A percentile compares a stretch with the other conserved stretches of the same genome.
Conservation (phyloP, 2,888 invertebrate species). For the Nymphalis polychloros region DNA sequence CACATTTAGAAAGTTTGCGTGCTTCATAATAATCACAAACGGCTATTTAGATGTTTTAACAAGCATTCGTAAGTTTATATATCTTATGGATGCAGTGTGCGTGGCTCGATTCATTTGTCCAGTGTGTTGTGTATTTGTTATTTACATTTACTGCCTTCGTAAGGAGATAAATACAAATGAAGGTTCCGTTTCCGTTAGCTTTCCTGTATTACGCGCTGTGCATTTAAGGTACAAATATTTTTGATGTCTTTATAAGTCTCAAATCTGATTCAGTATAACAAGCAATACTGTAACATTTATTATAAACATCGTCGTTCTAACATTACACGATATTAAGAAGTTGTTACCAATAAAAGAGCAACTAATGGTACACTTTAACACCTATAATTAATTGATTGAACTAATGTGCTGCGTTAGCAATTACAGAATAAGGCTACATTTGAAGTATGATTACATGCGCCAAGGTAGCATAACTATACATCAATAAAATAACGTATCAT, state of each 20-base stretch:
- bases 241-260: background rate
- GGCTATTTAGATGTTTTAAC: conserved; percentile 61
- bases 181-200: conserved; percentile 30
- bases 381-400: conserved; percentile 29
- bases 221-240: conserved; percentile 10
- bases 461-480: background rate
- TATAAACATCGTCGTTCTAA: background rate
- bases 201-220: conserved; percentile 25
- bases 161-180: conserved; percentile 23
- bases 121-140: conserved; percentile 16
- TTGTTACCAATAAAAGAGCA: background rate
- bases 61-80: conserved; percentile 43
- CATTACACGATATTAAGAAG: background rate
- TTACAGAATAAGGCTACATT: conserved; percentile 20
- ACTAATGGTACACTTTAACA: conserved; percentile 25
- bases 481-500: no score
- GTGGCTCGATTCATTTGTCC: conserved; percentile 32
- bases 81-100: conserved; percentile 38
- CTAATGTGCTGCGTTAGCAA: conserved; percentile 26
- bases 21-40: conserved; percentile 62
- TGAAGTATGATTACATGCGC: conserved; percentile 8
- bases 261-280: background rate
- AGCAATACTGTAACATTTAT: background rate
- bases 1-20: conserved; percentile 73
- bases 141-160: conserved; percentile 24